Base-by-base conservation (phyloP, 2,888 invertebrate genomes). In the Gymnosoma rotundatum region DNA sequence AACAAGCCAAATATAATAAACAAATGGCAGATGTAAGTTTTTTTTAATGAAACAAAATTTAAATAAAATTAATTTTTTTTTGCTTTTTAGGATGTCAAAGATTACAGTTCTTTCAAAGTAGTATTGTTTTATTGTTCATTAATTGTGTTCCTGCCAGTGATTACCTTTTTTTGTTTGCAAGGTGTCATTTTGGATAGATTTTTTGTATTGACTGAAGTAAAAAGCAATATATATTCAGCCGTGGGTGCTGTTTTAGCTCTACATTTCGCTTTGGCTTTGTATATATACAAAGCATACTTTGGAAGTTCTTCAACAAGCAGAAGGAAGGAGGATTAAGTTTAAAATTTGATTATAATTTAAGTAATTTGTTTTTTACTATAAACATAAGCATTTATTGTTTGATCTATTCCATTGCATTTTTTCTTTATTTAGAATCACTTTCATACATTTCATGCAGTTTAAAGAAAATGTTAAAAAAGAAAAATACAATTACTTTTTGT, bases 141-240 rank as follows among this genome's bases (percentile, higher is more conserved):
- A 81, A 96, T 97, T 88, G 95, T 97, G 83, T 93, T 95, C 67
- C 93, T 96, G 83, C 97, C 97, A 32, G 95, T 97, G 63, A 87
- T 94, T 36, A 94, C 95, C 21, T 97, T 97, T 91, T 97, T 97
- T 89, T 88, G 92, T 12, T 93, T 94, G 42, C 97, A 97, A 92
- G 91, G 93, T 64, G 92, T 95, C 78, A 88, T 97, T 78, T 95
- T 96, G 90, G 96, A 97, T 93, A 94, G 95, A 93, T 92, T 94
- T 86, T 92, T 94, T 60, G 89, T 90, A 42, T 88, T 94, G 85
- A 92, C 93, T 60, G 91, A 93, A 38, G 91, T 96, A 56, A 93
- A 94, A 21, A 95, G 95, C 88, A 97, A 96, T 91, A 96, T 97
- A 45, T 96, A 95, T 91, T 95, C 97, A 5, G 97, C 97, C 32